These are phyloP conservation scores for Pipistrellus kuhlii DNA, from an alignment of 2,797 vertebrate genomes.

Conservation along the genomic window DNA sequence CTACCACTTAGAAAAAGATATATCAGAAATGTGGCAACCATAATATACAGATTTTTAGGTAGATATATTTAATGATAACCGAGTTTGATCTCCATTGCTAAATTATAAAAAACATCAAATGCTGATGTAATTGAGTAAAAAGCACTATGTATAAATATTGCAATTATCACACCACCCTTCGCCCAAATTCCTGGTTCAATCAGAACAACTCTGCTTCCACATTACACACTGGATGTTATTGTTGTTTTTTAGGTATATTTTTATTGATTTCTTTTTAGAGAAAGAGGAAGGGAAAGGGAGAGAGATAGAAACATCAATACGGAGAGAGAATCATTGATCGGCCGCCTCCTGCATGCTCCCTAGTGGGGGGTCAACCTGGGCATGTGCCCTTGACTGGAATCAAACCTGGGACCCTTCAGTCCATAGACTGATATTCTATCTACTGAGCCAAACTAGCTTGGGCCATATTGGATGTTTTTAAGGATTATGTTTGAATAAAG, in stretches of 20 bases:
- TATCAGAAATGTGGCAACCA: not conserved
- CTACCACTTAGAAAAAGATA: not conserved
- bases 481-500: conserved; percentile 14
- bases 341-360: no score
- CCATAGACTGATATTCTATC: no score
- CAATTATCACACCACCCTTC: not conserved
- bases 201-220: not conserved
- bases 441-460: no score
- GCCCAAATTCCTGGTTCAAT: not conserved
- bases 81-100: not conserved
- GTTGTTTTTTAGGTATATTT: no score
- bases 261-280: no score
- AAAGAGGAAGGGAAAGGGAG: no score
- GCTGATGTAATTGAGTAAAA: not conserved
- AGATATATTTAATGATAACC: not conserved
- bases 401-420: no score
- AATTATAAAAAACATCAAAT: not conserved
- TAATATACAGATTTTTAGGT: not conserved
- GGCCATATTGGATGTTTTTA: not conserved
- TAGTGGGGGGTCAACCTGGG: no score
- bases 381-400: no score
- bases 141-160: not conserved
- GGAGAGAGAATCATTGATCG: no score
- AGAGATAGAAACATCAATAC: no score
- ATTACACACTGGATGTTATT: not conserved